These are phyloP conservation scores for Oxystoma pomonae DNA, from an alignment of 2,888 invertebrate genomes.

Conservation along the genomic window DNA sequence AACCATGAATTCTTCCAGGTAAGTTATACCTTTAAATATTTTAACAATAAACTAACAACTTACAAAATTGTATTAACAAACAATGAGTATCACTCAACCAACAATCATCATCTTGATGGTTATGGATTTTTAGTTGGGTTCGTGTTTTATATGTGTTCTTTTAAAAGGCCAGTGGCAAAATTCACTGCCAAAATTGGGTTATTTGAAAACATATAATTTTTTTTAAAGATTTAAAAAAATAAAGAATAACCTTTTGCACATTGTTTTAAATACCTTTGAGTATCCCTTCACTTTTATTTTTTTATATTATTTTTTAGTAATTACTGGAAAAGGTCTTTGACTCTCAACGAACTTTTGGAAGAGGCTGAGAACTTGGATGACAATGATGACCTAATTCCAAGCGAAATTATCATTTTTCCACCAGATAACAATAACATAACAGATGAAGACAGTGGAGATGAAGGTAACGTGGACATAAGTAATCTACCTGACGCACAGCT, in stretches of 20 bases:
- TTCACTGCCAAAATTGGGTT: background rate
- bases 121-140: background rate
- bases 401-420: conserved; percentile 8
- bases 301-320: conserved; percentile 7
- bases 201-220: background rate
- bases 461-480: conserved; percentile 1
- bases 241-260: background rate
- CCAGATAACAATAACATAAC: conserved; percentile 4
- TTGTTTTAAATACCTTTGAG: background rate
- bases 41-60: background rate
- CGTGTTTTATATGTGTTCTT: background rate
- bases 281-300: background rate
- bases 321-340: conserved; percentile 4
- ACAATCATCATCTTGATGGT: background rate
- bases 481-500: conserved; percentile 5
- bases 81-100: background rate
- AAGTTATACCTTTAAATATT: background rate
- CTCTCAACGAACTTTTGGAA: background rate
- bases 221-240: background rate
- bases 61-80: background rate
- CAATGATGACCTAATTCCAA: background rate
- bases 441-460: conserved; percentile 9
- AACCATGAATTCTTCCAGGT: background rate
- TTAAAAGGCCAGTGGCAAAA: conserved; percentile 1
- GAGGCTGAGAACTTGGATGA: background rate